phyloP scores from a whole-genome alignment of 1,140 invertebrate genomes.

The Drosophila athabasca region DNA sequence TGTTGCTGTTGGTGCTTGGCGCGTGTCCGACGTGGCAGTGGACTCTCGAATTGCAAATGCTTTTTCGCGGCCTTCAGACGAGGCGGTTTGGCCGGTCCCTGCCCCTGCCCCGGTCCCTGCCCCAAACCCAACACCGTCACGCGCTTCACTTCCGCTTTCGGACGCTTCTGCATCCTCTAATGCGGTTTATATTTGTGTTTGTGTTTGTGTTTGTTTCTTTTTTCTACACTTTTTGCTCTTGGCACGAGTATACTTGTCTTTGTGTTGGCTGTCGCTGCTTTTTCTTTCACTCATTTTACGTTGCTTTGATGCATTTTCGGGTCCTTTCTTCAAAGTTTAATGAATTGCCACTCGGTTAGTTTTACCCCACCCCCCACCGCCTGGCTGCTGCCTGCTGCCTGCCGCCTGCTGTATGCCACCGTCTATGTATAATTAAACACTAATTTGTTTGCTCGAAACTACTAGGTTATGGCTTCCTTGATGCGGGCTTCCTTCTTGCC shows the following conservation, averaged over 20 bases:
- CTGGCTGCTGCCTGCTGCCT: conserved; percentile 11
- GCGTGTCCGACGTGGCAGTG: conserved; percentile 65
- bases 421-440: conserved; percentile 73
- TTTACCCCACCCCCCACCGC: background rate
- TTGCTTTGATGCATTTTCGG: conserved; percentile 54
- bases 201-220: conserved; percentile 25
- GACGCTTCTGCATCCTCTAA: conserved; percentile 60
- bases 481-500: conserved; percentile 43
- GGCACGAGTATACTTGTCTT: background rate
- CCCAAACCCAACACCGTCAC: background rate
- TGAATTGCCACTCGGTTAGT: conserved; percentile 15
- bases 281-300: conserved; percentile 61
- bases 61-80: conserved; percentile 71
- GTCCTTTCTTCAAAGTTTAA: conserved; percentile 4
- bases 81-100: conserved; percentile 62
- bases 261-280: conserved; percentile 19
- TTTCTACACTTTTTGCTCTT: conserved; percentile 32
- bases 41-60: conserved; percentile 77
- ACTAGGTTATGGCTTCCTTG: conserved; percentile 40
- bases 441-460: conserved; percentile 71
- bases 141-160: conserved; percentile 49
- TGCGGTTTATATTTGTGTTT: conserved; percentile 25
- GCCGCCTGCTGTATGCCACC: conserved; percentile 11
- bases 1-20: conserved; percentile 12
- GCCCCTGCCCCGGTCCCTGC: too few species aligned